Base-by-base conservation (phyloP, 2,888 invertebrate species). In the Nymphalis polychloros region DNA sequence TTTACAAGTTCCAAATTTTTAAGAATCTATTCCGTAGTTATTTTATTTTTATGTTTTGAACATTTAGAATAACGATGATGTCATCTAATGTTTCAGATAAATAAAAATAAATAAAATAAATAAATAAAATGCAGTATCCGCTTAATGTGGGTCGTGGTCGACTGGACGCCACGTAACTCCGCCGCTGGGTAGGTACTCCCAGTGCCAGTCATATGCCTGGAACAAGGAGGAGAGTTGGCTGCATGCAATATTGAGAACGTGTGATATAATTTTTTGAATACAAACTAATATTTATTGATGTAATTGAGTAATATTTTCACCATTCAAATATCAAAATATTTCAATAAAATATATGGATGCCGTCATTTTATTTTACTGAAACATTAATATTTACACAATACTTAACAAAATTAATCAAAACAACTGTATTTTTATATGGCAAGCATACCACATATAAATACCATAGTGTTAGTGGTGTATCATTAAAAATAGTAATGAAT, bases 161-260 rank as follows among this genome's bases (percentile, higher is more conserved):
- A 16, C 16, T 52, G 52, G 52, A 52, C 50, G 52, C 52, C 48
- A n/a, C n/a, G 17, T 48, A 52, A 52, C 52, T 23, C 23, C 20
- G 52, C 48, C 31, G 49, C 59, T 64, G 59, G n/a, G n/a, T n/a
- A n/a, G 49, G 52, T 57, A 8, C 3, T 8, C 63, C 72, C 66
- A 72, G 71, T 75, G 78, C 77, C 77, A 77, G 76, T 78, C 77
- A 78, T 75, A 77, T 77, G 76, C 76, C 77, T 79, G 77, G 76
- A 73, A 48, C 55, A 59, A 49, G 57, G 64, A 64, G 8, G 23
- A 20, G 48, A 64, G 57, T 48, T 41, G 47, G 19, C 16, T 52
- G 59, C 59, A 59, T 31, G 52, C 52, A 20, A 52, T 52, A 23
- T 13, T 52, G 13, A 8, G 13, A 52, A 52, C 23, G 20, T 13